Evolutionary conservation across 2,888 invertebrate species (phyloP), one percentile per base, ranked within the genome.

Genomic region (Polia nebulosa): DNA sequence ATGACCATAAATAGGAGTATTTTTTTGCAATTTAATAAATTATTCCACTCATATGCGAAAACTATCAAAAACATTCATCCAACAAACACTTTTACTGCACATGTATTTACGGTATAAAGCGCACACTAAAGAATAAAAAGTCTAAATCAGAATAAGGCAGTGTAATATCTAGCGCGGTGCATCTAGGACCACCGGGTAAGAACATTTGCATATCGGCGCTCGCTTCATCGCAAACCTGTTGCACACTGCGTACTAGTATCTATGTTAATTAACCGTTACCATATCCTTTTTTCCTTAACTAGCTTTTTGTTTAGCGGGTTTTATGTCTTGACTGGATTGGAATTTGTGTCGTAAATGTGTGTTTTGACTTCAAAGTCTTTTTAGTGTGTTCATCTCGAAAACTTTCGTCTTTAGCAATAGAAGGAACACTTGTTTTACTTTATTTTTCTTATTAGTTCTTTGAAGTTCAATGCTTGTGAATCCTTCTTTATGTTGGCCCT

Each of bases 141-240:
- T 36, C 29, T 27, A 44, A 76, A 60, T 60, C 71, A 51, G 78
- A 78, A 78, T 80, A 78, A 72, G 68, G 62, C 76, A 45, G 69
- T 72, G 66, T 62, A 58, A 60, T 84, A 85, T 87, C 85, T 85
- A 73, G 81, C 72, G 59, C 66, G 65, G 62, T 81, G 85, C 87
- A 90, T 89, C 89, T 84, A 73, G 86, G 93, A 93, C 94, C 93
- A 93, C 93, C 93, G 87, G 86, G 87, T 75, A 82, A 75, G 89
- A 77, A 70, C 85, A 92, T 94, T 94, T 90, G 90, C 93, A 93
- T 94, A 91, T 91, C 90, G 72, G 72, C 69, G 62, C 73, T 81
- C 71, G 80, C 78, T 81, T 67, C 82, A 80, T 75, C 84, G 77
- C 83, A 76, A 82, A 88, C 90, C 88, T 89, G 90, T 88, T 87